phyloP scores from a whole-genome alignment of 2,797 vertebrate genomes.

The Melanotaenia maccullochi region DNA sequence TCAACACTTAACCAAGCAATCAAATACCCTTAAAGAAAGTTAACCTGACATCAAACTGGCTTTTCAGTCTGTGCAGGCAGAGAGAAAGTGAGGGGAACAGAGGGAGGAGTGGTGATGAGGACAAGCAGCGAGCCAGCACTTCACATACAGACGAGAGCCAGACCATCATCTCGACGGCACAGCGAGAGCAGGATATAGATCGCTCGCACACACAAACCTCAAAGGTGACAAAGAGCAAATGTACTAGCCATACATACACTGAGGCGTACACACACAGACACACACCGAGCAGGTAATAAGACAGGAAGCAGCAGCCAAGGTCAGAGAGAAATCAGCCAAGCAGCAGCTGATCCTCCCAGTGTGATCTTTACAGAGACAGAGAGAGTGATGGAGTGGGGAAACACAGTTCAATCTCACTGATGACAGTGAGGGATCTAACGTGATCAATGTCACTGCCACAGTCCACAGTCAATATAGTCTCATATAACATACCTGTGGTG shows the following conservation, averaged over 20 bases:
- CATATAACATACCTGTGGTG: conserved; percentile 28
- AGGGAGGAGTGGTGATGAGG: conserved; percentile 48
- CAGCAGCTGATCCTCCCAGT: conserved; percentile 50
- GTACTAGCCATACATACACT: conserved; percentile 1
- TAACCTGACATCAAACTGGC: conserved; percentile 55
- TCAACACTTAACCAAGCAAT: conserved; percentile 30
- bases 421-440: conserved; percentile 22
- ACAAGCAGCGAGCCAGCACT: conserved; percentile 44
- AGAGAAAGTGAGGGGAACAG: conserved; percentile 58
- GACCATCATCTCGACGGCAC: conserved; percentile 24
- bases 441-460: conserved; percentile 57
- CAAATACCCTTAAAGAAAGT: conserved; percentile 65
- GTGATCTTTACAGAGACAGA: conserved; percentile 39
- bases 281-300: conserved; percentile 46
- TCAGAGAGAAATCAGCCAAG: conserved; percentile 47
- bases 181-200: conserved; percentile 52
- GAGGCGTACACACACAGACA: conserved; percentile 7
- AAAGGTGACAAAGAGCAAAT: conserved; percentile 38
- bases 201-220: conserved; percentile 7
- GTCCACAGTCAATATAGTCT: conserved; percentile 40
- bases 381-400: conserved; percentile 30
- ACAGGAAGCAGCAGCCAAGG: conserved; percentile 48
- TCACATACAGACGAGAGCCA: conserved; percentile 36
- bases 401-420: conserved; percentile 50
- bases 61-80: conserved; percentile 37